These are phyloP conservation scores for Psammodynastes pulverulentus DNA, from an alignment of 2,113 vertebrate genomes.

Conservation along the genomic window DNA sequence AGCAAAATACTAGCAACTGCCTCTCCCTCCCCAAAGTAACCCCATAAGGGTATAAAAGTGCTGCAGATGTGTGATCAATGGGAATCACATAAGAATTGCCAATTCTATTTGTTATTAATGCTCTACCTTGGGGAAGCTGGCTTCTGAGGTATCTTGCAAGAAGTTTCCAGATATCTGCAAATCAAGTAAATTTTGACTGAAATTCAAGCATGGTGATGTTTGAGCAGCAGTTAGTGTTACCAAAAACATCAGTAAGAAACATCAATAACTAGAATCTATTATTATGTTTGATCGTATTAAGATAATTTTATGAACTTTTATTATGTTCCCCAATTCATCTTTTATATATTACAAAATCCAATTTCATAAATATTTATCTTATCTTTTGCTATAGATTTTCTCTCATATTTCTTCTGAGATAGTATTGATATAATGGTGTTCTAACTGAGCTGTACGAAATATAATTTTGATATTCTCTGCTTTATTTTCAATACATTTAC, in stretches of 20 bases:
- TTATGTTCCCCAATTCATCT: not conserved
- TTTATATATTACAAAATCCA: not conserved
- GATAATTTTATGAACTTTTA: not conserved
- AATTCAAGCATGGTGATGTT: not conserved
- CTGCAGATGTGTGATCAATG: not conserved
- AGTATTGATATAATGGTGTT: not conserved
- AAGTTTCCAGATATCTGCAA: conserved; percentile 57
- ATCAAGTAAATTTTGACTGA: conserved; percentile 22
- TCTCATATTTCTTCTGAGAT: not conserved
- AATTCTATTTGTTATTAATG: conserved; percentile 46
- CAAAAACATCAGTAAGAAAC: not conserved
- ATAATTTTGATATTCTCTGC: not conserved
- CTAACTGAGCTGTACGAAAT: not conserved
- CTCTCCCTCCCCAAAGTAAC: not conserved
- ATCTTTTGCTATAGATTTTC: not conserved
- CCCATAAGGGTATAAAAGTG: not conserved
- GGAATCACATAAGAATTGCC: not conserved
- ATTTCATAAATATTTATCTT: not conserved
- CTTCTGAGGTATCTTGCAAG: conserved; percentile 51
- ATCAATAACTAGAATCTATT: not conserved
- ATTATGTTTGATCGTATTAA: not conserved
- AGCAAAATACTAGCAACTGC: not conserved
- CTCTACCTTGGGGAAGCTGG: conserved; percentile 60
- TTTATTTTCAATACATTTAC: not conserved
- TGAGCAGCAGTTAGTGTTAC: not conserved